Evolutionary conservation across 2,797 vertebrate genomes (phyloP), one percentile per base, ranked within the genome.

Genomic region (Huso huso): DNA sequence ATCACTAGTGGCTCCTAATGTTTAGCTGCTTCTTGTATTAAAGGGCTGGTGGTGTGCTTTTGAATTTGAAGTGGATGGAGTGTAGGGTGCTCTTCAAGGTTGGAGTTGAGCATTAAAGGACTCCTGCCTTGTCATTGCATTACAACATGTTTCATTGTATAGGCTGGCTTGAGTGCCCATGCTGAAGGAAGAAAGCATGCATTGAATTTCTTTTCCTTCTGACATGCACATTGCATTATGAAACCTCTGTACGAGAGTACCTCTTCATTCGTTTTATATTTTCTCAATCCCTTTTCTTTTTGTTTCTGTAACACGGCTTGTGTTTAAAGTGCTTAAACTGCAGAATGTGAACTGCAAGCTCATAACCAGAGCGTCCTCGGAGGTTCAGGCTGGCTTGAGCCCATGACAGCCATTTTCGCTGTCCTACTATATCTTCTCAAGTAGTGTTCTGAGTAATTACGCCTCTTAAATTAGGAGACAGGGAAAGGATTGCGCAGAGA

Each of bases 401-500:
- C 49, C 51, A 50, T 10, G 6, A n/a, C 23, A 8, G 13, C 4
- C 9, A 23, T 58, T 51, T 61, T 49, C 12, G 13, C 55, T 48
- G 15, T 52, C 1, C 51, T 60, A 59, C 63, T 61, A 18, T 37
- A 10, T 65, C 51, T 53, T 79, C 75, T 76, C 73, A 77, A 73
- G 75, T 55, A 78, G 71, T 67, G 5, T 75, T 75, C 71, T 12
- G 7, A 57, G 68, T 61, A 49, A 60, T 66, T 7, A 61, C 15
- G 6, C 37, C 58, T 59, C 59, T 13, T 66, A 57, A 37, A 37
- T 15, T 48, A 10, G 59, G 51, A 65, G 23, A 48, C 23, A 18
- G 18, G 48, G 53, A n/a, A 51, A 18, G 75, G 84, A 82, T 76
- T 81, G 85, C 75, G 85, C 81, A 83, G 81, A 78, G 80, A 81